Conservation (phyloP, 2,888 invertebrate species). For the Escarpia spicata region DNA sequence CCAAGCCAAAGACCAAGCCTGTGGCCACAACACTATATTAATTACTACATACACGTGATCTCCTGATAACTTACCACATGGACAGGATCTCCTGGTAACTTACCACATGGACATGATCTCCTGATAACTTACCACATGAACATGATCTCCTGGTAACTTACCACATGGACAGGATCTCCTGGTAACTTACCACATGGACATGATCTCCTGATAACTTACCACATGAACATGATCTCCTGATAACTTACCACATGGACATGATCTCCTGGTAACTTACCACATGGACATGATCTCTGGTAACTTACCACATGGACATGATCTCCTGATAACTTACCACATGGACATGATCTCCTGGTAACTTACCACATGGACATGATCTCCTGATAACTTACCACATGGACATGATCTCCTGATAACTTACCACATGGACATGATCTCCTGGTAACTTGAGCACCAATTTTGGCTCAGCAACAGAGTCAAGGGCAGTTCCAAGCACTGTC, state of each 20-base stretch:
- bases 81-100: too few species aligned
- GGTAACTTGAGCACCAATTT: constrained; percentile 46
- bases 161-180: too few species aligned
- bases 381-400: too few species aligned
- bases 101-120: too few species aligned
- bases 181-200: too few species aligned
- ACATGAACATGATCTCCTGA: neutral
- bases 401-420: too few species aligned
- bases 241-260: neutral
- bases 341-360: too few species aligned
- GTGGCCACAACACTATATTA: neutral
- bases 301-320: neutral
- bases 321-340: neutral
- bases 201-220: too few species aligned
- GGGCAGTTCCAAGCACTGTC: constrained; percentile 89
- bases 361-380: too few species aligned
- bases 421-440: neutral
- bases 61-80: neutral
- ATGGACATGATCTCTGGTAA: too few species aligned
- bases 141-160: neutral
- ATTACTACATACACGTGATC: neutral
- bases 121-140: neutral
- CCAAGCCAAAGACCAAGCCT: too few species aligned
- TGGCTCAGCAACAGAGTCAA: constrained; percentile 91
- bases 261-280: too few species aligned